Base-by-base conservation (phyloP, 2,113 vertebrate genomes). In the Cyanocitta stelleri region DNA sequence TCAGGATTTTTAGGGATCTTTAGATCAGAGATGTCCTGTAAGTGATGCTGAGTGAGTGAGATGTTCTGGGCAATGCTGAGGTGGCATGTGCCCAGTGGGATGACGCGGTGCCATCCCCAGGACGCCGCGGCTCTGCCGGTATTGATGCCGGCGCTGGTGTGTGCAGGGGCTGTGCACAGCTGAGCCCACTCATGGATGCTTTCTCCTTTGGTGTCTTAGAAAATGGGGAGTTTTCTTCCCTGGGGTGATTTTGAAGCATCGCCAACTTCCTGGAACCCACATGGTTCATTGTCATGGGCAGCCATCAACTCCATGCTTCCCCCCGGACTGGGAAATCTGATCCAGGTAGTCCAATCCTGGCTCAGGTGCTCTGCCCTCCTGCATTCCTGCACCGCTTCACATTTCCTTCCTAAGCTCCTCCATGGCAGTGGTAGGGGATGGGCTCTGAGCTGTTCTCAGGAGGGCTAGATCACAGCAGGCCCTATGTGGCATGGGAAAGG, bases 51-150 rank as follows among this genome's bases (percentile, higher is more conserved):
- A 44, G 69, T 1, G 48, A 46, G 62, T 1, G 54, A 12, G n/a
- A 39, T 32, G 72, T 9, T 63, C 51, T 13, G 17, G 0, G 5
- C 5, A 43, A 21, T 13, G 52, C 19, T 33, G 15, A 16, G 37
- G 44, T 44, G 85, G 46, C 73, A 35, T 5, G 0, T 9, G 16
- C 33, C 37, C 0, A 0, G 13, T 0, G 9, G 52, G 62, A n/a
- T 30, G 58, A 9, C 2, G 3, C 0, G 1, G 22, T 48, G 81
- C 55, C 69, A 26, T 3, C 64, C 46, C 55, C 11, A 48, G 63
- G 54, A 35, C 29, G 37, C 51, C 0, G 1, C 0, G 0, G 66
- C 51, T 90, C 58, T 73, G 44, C 21, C 0, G 0, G 49, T 10
- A 71, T 27, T 0, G 1, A 1, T 37, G 82, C 58, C 7, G 26